phyloP scores from a whole-genome alignment of 2,888 invertebrate species.

The Parelbella ahira region DNA sequence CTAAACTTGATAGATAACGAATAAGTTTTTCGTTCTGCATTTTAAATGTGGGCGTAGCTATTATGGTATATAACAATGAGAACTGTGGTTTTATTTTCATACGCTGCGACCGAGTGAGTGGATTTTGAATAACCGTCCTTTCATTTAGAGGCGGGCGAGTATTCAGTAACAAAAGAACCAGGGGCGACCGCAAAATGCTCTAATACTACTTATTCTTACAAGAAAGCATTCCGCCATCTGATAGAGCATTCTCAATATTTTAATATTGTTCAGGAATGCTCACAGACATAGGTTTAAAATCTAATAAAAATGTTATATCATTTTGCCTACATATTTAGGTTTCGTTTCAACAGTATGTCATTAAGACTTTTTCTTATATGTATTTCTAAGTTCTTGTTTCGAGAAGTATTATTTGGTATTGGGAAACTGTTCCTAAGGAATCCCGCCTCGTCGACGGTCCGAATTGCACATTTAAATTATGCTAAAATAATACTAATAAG shows the following conservation, averaged over 20 bases:
- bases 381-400: slow-evolving; percentile 14
- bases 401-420: slow-evolving; percentile 7
- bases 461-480: slow-evolving; percentile 17
- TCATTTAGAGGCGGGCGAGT: slow-evolving; percentile 2
- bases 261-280: too few relatives aligned
- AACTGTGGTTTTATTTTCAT: too few relatives aligned
- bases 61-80: not conserved
- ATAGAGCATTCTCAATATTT: slow-evolving; percentile 2
- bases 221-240: slow-evolving; percentile 3
- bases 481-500: slow-evolving; percentile 1
- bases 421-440: slow-evolving; percentile 5
- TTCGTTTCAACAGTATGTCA: slow-evolving; percentile 6
- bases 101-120: not conserved
- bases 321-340: not conserved
- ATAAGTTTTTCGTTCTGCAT: too few relatives aligned
- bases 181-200: slow-evolving; percentile 1
- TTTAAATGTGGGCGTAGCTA: slow-evolving; percentile 1
- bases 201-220: slow-evolving; percentile 2
- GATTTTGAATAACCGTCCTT: slow-evolving; percentile 1
- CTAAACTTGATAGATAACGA: too few relatives aligned
- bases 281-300: too few relatives aligned
- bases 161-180: slow-evolving; percentile 13
- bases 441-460: slow-evolving; percentile 1
- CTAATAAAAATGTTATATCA: not conserved
- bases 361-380: slow-evolving; percentile 8